Conservation (phyloP, 2,797 vertebrate species). For the Darevskia nairensis region DNA sequence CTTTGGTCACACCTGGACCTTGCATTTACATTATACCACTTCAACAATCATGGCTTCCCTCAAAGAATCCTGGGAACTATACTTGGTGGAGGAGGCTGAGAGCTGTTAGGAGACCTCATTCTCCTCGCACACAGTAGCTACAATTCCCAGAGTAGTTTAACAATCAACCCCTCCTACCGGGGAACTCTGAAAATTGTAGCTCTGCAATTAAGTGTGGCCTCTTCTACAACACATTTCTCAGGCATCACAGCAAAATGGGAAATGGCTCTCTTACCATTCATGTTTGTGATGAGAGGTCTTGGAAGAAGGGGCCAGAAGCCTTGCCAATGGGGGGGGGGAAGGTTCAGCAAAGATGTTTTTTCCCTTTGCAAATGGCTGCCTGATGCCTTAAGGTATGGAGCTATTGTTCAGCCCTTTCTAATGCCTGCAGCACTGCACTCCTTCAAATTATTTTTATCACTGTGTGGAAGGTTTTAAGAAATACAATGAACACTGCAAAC, state of each 20-base stretch:
- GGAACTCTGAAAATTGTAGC: no score
- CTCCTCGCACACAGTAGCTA: no score
- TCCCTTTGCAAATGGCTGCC: not conserved
- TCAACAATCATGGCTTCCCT: no score
- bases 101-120: no score
- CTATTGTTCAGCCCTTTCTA: not conserved
- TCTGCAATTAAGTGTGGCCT: no score
- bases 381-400: not conserved
- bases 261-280: not conserved
- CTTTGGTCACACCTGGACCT: no score
- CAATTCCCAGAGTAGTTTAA: no score
- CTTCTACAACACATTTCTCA: not conserved
- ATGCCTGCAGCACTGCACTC: not conserved
- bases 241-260: not conserved
- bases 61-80: no score
- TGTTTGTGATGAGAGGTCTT: not conserved
- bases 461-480: not conserved
- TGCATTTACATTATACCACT: no score
- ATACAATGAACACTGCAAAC: conserved; percentile 9
- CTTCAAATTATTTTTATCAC: conserved; percentile 12
- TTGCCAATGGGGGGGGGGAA: not conserved
- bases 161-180: no score
- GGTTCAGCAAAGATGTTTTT: not conserved
- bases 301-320: not conserved
- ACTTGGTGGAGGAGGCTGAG: no score